Evolutionary conservation across 2,888 invertebrate species (phyloP), one percentile per base, ranked within the genome.

Genomic region (Scaeva pyrastri): DNA sequence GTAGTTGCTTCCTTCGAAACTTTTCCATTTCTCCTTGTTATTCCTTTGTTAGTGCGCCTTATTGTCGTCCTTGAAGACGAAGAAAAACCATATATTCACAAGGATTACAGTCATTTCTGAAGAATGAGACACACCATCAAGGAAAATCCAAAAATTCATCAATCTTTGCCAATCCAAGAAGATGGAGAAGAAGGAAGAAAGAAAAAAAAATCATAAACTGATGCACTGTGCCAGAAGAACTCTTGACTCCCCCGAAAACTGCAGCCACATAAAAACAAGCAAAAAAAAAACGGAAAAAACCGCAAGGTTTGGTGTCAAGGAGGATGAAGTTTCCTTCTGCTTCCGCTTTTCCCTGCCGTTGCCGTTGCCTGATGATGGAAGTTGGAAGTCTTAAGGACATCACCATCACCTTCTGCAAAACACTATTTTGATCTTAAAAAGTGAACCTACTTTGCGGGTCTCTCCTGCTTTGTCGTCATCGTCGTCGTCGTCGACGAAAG

Each of bases 21-120:
- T 64, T 74, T 62, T 41, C 39, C 45, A 36, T 43, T 31, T 3
- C 31, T 31, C 31, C 60, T 36, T 19, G 14, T 58, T n/a, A 21
- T 50, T 39, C 48, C 56, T 39, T 43, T 60, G 23, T 23, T 45
- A 19, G 23, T 74, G 52, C 41, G 52, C 41, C 72, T 55, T 43
- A n/a, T 66, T 72, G 81, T 81, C 71, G 81, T 81, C 77, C 77
- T 74, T 73, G 45, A 78, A 78, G 19, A 31, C 5, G 5, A 78
- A 78, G 19, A 64, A 77, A 76, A 86, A 86, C 86, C 82, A 86
- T 86, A 82, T 86, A 86, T 86, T 86, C 74, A 78, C 86, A 52
- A 78, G 82, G 86, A 86, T 86, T 86, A 86, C 86, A 82, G 77
- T 74, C 77, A 55, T 82, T 77, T 86, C 52, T 82, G 74, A 82